Evolutionary conservation across 2,113 vertebrate species (phyloP).

Genomic region (Tonatia bakeri): DNA sequence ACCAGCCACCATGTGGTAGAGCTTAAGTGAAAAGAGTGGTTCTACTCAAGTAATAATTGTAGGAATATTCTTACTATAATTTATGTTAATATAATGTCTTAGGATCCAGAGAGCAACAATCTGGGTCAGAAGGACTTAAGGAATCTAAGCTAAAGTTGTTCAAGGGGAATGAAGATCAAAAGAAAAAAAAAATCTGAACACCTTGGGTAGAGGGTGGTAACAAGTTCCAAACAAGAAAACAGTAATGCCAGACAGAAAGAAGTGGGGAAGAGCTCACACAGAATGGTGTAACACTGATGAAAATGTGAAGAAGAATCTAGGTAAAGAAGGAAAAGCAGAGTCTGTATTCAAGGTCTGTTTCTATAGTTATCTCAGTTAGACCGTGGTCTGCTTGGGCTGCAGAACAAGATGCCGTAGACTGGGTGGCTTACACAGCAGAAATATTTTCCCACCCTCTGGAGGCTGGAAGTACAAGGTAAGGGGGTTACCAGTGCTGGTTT

Average conservation of each 20-base stretch:
- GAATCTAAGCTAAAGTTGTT: background rate
- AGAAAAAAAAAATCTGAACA: background rate
- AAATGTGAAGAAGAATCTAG: background rate
- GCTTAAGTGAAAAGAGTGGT: background rate
- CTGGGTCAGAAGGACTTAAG: background rate
- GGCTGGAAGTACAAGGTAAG: background rate
- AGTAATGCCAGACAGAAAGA: background rate
- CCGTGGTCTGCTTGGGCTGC: fast-evolving
- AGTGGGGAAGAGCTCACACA: background rate
- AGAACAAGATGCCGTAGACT: background rate
- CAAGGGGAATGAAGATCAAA: background rate
- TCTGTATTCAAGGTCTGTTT: background rate
- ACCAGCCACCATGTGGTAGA: no score
- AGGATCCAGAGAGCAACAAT: background rate
- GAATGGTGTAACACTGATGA: background rate
- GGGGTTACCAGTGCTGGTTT: background rate
- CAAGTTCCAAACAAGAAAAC: background rate
- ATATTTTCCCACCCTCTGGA: background rate
- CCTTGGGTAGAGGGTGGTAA: background rate
- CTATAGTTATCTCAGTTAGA: background rate
- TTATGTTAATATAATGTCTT: background rate
- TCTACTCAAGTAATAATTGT: background rate
- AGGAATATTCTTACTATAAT: background rate
- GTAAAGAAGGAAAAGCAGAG: background rate
- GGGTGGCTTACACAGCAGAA: background rate